Evolutionary conservation across 2,113 vertebrate species (phyloP), one percentile per base, ranked within the genome.

Genomic region (Budorcas taxicolor): DNA sequence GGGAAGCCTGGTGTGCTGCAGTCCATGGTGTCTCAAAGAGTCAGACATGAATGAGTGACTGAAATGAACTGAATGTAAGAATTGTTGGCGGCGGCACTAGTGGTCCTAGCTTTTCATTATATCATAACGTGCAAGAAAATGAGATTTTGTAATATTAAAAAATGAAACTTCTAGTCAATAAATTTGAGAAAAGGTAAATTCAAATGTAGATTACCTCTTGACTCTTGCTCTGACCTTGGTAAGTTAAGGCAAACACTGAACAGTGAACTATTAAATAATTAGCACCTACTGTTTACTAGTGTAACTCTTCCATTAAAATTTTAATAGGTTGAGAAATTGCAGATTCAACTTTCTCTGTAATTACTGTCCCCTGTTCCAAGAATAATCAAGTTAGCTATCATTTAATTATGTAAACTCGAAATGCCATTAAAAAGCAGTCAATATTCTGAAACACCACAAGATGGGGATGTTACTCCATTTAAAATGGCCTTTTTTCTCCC

Each of bases 361-460:
- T 55, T 82, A 47, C 14, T 87, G 16, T 52, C 36, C 29, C 36
- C n/a, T 36, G 6, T 87, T 81, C 3, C 81, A 92, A 23, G 62
- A 93, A 89, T 53, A 88, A 85, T 76, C 89, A 88, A 71, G 71
- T 90, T 76, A 74, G 6, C n/a, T 64, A 19, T 27, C 53, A 13
- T 94, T 95, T 87, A 87, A 91, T 27, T 33, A 55, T 13, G 9
- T 64, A 52, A 83, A 89, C 57, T 81, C 2, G 36, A 93, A 93
- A 84, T 31, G 7, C 53, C 50, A 23, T 57, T 74, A 43, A 45
- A 93, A 67, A 60, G 21, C 13, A 43, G 86, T 81, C 93, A 90
- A 45, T 97, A 80, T 53, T 90, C 67, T 45, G 43, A 90, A 84
- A 15, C 0, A 74, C 98, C 98, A 97, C 97, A 90, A 97, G 98